A percentile compares a stretch with the other conserved stretches of the same genome.
These are phyloP conservation scores for Bombus cullumanus DNA, from an alignment of 1,140 invertebrate genomes.

Conservation along the genomic window DNA sequence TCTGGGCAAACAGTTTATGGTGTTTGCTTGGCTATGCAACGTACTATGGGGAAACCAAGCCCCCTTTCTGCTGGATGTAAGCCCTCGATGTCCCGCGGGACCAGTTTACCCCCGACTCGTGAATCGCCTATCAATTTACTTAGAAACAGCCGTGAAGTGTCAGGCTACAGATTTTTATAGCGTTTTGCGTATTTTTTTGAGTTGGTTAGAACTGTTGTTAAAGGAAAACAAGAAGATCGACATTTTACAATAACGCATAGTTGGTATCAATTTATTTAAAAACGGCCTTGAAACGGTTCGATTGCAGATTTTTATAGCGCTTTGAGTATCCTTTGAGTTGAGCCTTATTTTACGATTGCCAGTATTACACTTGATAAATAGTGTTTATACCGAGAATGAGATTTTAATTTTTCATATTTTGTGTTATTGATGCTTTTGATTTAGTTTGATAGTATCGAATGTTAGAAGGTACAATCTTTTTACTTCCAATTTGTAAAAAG, in stretches of 20 bases:
- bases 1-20: constrained; percentile 80
- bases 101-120: constrained; percentile 77
- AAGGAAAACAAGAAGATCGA: background rate
- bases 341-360: too few relatives aligned
- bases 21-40: constrained; percentile 73
- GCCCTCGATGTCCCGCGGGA: constrained; percentile 74
- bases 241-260: background rate
- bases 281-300: constrained; percentile 62
- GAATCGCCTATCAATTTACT: constrained; percentile 82
- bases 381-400: too few relatives aligned
- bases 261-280: constrained; percentile 79
- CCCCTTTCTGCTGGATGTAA: constrained; percentile 25
- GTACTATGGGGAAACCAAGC: background rate
- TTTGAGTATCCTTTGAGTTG: background rate
- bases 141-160: constrained; percentile 71
- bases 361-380: too few relatives aligned
- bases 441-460: too few relatives aligned
- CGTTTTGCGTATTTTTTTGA: background rate
- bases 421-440: too few relatives aligned
- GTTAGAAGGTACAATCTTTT: too few relatives aligned
- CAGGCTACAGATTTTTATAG: constrained; percentile 19
- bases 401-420: too few relatives aligned
- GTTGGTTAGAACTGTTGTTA: background rate
- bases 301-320: constrained; percentile 13
- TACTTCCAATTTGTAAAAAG: too few relatives aligned